Conservation (phyloP, 2,888 invertebrate species). For the Creontiades dilutus region DNA sequence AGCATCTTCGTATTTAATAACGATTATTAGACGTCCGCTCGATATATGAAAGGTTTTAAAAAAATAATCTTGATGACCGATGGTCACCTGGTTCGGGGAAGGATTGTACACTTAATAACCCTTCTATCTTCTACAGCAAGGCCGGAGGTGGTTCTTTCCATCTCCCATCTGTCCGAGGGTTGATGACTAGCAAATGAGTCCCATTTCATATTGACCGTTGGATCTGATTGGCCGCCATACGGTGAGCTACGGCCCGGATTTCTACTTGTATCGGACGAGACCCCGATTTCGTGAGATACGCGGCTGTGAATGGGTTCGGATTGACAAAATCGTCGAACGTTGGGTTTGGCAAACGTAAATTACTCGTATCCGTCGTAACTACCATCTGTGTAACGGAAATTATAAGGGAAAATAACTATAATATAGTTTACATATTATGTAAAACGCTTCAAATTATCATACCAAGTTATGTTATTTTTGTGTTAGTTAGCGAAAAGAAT, state of each 20-base stretch:
- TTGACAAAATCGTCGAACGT: too few relatives aligned
- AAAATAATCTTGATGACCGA: slow-evolving; percentile 18
- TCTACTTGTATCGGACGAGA: too few relatives aligned
- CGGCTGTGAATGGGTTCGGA: too few relatives aligned
- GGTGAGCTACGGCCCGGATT: not conserved
- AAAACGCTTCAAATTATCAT: too few relatives aligned
- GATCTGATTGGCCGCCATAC: slow-evolving; percentile 31
- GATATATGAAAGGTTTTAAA: not conserved
- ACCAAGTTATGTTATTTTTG: too few relatives aligned
- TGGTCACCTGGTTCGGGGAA: not conserved
- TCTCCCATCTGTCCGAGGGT: slow-evolving; percentile 16
- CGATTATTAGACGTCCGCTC: not conserved
- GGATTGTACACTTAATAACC: not conserved
- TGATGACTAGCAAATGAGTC: slow-evolving; percentile 43
- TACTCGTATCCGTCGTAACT: too few relatives aligned
- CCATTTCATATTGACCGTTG: slow-evolving; percentile 17
- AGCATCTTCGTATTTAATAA: not conserved
- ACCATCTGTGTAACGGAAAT: too few relatives aligned
- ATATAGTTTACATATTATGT: too few relatives aligned
- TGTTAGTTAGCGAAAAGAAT: too few relatives aligned
- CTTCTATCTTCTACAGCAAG: not conserved
- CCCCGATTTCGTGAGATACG: too few relatives aligned
- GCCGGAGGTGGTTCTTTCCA: slow-evolving; percentile 12
- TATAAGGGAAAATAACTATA: too few relatives aligned
- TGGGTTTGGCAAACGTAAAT: too few relatives aligned